phyloP scores from a whole-genome alignment of 2,888 invertebrate species.

The Cheilosia grossa region DNA sequence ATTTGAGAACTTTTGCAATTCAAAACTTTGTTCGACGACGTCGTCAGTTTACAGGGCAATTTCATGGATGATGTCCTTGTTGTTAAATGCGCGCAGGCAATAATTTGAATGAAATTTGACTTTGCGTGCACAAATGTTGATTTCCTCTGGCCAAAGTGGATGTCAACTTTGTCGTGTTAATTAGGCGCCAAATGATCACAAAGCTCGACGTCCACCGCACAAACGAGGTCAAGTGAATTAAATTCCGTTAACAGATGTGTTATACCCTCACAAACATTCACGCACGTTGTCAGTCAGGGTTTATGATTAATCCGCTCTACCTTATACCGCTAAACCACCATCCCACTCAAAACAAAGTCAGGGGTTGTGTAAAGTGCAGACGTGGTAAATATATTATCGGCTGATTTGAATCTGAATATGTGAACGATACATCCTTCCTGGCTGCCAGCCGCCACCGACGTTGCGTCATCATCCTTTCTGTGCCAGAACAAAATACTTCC shows the following conservation, averaged over 20 bases:
- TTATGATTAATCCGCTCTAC: not conserved
- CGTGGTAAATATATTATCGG: slow-evolving; percentile 17
- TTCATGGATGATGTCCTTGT: slow-evolving; percentile 11
- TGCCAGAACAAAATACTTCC: not conserved
- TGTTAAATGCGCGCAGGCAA: slow-evolving; percentile 15
- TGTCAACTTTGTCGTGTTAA: slow-evolving; percentile 3
- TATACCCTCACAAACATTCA: not conserved
- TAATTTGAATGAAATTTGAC: slow-evolving; percentile 45
- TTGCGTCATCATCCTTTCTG: slow-evolving; percentile 4
- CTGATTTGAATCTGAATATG: slow-evolving; percentile 10
- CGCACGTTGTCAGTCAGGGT: not conserved
- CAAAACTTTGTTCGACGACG: slow-evolving; percentile 20
- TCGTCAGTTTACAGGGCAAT: slow-evolving; percentile 4
- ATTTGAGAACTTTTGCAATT: slow-evolving; percentile 50
- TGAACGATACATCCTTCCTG: not conserved
- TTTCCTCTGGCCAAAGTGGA: slow-evolving; percentile 17
- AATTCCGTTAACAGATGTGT: not conserved
- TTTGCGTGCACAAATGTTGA: slow-evolving; percentile 21
- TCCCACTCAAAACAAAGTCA: not conserved
- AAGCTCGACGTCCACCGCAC: slow-evolving; percentile 7
- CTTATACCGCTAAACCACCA: not conserved
- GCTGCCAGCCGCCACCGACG: not conserved
- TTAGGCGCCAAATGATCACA: slow-evolving; percentile 17
- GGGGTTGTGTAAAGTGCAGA: slow-evolving; percentile 2
- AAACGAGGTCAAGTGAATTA: slow-evolving; percentile 27